A percentile compares a stretch with the other conserved stretches of the same genome.
phyloP scores from a whole-genome alignment of 2,113 vertebrate species.

The Butorides virescens region DNA sequence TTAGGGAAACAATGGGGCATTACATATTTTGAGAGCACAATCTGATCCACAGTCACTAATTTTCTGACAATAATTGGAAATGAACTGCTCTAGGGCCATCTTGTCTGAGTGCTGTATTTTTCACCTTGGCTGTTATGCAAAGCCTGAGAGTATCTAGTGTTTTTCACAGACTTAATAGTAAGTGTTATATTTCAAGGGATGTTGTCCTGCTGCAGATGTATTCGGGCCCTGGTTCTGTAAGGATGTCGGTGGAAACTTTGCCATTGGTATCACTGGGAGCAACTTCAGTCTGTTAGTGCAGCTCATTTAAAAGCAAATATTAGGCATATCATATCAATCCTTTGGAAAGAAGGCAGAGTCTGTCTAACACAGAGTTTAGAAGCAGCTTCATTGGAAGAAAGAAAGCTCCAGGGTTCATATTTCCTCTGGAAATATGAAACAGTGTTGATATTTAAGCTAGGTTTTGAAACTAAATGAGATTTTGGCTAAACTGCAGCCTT shows the following conservation, averaged over 20 bases:
- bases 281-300: neutral
- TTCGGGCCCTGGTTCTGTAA: neutral
- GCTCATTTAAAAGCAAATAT: neutral
- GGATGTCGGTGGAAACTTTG: neutral
- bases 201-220: neutral
- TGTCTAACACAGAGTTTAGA: neutral
- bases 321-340: neutral
- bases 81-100: neutral
- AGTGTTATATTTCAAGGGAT: neutral
- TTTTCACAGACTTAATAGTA: neutral
- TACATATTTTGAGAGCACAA: neutral
- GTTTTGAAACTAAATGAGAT: slow-evolving; percentile 17
- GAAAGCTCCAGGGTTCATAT: neutral
- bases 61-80: neutral
- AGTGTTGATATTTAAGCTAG: neutral
- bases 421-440: slow-evolving; percentile 25
- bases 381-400: neutral
- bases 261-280: neutral
- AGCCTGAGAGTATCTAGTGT: neutral
- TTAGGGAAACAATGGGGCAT: neutral
- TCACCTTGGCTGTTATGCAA: neutral
- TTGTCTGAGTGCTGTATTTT: neutral
- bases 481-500: slow-evolving; percentile 8
- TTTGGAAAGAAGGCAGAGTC: neutral
- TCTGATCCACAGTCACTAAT: neutral